Evolutionary conservation across 2,113 vertebrate genomes (phyloP), one percentile per base, ranked within the genome.

Genomic region (Rattus norvegicus): DNA sequence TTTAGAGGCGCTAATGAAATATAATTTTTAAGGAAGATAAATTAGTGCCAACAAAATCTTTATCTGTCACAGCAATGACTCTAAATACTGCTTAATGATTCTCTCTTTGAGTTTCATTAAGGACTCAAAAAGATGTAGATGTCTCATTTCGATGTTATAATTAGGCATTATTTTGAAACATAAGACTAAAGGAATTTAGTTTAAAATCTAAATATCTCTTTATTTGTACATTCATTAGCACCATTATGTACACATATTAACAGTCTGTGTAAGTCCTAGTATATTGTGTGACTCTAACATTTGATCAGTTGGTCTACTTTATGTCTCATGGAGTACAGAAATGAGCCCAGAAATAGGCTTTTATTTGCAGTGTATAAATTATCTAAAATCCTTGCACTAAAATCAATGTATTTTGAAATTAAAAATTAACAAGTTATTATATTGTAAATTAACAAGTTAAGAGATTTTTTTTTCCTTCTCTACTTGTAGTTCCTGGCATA

Each of bases 321-420:
- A 0, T 80, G 96, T 95, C 2, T 87, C 54, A 39, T 75, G 77
- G 13, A 67, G 12, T 84, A 70, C 13, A 90, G 4, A 12, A 90
- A 95, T 88, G 5, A 88, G 0, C 19, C 7, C 7, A 75, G 17
- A 88, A 80, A 93, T 80, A 90, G 81, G 43, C 43, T 43, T 36
- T 83, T 94, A 1, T 69, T 95, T 92, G 61, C 63, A 65, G 54
- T 75, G 16, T n/a, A 70, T 73, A 80, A 30, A 52, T 49, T 93
- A 67, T 65, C 88, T 75, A 33, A 93, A 70, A 56, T 28, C 28
- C 90, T 92, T 85, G 28, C 81, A 20, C 69, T 94, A 92, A 90
- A 97, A 59, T 49, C 39, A 39, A 43, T 79, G 2, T 76, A 14
- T 73, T 93, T 92, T 43, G 28, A 91, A 4, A 72, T 91, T 86